Evolutionary conservation across 2,113 vertebrate species (phyloP).

Genomic region (Todiramphus chloris): DNA sequence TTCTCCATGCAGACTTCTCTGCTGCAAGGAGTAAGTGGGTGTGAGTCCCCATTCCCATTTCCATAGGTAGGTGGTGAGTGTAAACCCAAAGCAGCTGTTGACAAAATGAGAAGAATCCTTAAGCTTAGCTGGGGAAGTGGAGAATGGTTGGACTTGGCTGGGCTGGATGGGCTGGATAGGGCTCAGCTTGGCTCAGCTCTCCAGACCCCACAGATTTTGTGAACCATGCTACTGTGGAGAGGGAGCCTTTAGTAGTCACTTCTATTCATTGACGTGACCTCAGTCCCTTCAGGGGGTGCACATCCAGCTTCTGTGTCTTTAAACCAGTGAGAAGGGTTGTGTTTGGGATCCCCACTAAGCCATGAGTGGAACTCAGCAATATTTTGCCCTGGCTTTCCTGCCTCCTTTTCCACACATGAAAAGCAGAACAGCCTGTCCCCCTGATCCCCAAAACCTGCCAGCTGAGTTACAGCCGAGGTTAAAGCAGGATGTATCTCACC

Average conservation of each 20-base stretch:
- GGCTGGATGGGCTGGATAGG: not conserved
- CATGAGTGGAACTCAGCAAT: not conserved
- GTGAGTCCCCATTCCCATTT: not conserved
- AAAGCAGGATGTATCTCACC: not conserved
- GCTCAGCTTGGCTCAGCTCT: not conserved
- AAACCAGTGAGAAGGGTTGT: not conserved
- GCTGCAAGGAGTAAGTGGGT: not conserved
- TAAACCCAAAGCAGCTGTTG: not conserved
- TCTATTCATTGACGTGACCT: not conserved
- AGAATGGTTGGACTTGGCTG: not conserved
- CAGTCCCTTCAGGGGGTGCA: not conserved
- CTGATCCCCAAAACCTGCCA: not conserved
- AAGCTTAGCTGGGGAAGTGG: not conserved
- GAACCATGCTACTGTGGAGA: not conserved
- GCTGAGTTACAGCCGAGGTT: not conserved
- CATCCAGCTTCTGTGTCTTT: not conserved
- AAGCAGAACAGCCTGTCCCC: not conserved
- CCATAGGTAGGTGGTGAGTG: not conserved
- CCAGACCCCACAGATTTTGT: not conserved
- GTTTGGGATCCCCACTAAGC: not conserved
- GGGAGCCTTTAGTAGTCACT: not conserved
- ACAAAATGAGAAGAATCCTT: not conserved
- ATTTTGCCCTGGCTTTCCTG: not conserved
- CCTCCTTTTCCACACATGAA: not conserved
- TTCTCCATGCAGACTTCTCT: not conserved